Conservation (phyloP, 2,113 vertebrate genomes). For the Cyprinodon tularosa region DNA sequence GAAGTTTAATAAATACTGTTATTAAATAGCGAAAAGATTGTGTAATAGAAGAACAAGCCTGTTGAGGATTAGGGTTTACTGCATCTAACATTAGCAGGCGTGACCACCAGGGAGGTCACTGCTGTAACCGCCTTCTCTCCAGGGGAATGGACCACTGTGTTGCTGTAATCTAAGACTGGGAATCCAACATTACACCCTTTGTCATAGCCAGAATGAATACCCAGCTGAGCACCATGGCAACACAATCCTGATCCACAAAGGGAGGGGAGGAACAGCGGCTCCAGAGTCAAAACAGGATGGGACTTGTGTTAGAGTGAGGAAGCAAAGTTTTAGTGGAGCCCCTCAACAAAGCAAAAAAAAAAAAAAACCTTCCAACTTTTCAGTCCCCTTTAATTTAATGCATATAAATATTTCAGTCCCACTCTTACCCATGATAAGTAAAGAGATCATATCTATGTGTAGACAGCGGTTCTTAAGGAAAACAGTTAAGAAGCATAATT, state of each 20-base stretch:
- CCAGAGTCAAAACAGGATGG: constrained; percentile 20
- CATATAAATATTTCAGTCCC: neutral
- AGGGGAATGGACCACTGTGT: constrained; percentile 60
- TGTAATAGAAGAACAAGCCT: constrained; percentile 21
- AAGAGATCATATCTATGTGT: too few relatives aligned
- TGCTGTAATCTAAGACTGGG: constrained; percentile 74
- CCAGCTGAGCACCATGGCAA: constrained; percentile 72
- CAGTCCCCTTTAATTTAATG: neutral
- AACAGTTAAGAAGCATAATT: too few relatives aligned
- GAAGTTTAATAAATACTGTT: constrained; percentile 14
- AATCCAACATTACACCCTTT: constrained; percentile 73
- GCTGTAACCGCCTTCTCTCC: constrained; percentile 60
- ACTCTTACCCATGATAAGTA: too few relatives aligned
- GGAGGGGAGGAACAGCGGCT: constrained; percentile 19
- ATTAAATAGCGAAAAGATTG: constrained; percentile 28
- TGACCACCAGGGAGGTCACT: constrained; percentile 46
- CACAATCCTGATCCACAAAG: constrained; percentile 42
- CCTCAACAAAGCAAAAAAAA: constrained; percentile 4
- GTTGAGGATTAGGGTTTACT: constrained; percentile 52
- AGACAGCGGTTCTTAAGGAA: too few relatives aligned
- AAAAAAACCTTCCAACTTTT: neutral
- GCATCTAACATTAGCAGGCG: constrained; percentile 65
- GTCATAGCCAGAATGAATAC: constrained; percentile 74
- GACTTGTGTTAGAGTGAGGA: constrained; percentile 12
- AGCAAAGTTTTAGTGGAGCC: neutral